These are phyloP conservation scores for Tinamus guttatus DNA, from an alignment of 2,113 vertebrate genomes.

Conservation along the genomic window DNA sequence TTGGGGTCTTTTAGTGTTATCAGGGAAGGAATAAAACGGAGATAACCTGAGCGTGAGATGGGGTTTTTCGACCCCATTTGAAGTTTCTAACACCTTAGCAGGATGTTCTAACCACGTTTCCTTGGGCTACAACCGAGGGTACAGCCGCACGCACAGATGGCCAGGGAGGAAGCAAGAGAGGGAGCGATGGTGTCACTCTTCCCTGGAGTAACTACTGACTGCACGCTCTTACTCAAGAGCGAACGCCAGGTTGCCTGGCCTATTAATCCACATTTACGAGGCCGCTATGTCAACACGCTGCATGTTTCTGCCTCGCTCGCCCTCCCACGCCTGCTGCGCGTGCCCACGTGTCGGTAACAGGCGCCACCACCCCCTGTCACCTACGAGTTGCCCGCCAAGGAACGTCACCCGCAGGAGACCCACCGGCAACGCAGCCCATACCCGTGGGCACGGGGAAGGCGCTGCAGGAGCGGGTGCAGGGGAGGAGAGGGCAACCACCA, in stretches of 20 bases:
- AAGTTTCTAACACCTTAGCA: background rate
- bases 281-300: background rate
- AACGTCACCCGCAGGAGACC: fast-evolving
- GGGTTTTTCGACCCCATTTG: too few species aligned
- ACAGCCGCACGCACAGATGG: background rate
- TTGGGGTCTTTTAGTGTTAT: background rate
- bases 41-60: background rate
- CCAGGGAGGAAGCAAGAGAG: background rate
- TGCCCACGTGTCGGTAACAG: background rate
- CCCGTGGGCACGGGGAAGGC: background rate
- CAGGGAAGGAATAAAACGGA: background rate
- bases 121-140: fast-evolving
- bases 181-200: background rate
- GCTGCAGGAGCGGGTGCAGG: fast-evolving
- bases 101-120: background rate
- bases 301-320: background rate
- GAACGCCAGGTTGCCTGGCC: constrained; percentile 4
- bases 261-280: constrained; percentile 39
- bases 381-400: background rate
- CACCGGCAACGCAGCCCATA: fast-evolving
- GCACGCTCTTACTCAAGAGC: background rate
- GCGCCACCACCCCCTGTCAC: background rate
- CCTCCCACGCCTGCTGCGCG: background rate
- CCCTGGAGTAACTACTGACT: background rate
- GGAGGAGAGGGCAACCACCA: background rate